These are phyloP conservation scores for Cheilosia vulpina DNA, from an alignment of 2,888 invertebrate species.

Conservation along the genomic window DNA sequence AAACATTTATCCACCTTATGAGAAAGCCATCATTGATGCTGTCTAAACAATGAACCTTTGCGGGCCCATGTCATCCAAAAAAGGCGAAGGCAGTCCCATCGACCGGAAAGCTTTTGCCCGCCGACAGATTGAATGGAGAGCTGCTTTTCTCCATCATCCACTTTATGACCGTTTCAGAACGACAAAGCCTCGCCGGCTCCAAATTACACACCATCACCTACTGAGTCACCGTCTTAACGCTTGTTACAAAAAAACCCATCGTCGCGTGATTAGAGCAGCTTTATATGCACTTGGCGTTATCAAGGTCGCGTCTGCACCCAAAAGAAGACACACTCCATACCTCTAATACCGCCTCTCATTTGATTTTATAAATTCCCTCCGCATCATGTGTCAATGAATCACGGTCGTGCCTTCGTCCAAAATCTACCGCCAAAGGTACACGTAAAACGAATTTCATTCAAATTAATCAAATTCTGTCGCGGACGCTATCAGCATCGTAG, in stretches of 20 bases:
- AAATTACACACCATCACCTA: neutral
- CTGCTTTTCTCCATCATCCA: too few relatives aligned
- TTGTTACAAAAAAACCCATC: conserved; percentile 30
- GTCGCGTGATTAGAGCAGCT: conserved; percentile 40
- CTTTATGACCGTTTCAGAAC: too few relatives aligned
- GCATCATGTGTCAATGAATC: conserved; percentile 70
- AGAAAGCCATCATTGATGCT: too few relatives aligned
- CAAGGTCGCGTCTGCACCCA: conserved; percentile 47
- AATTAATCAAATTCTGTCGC: conserved; percentile 73
- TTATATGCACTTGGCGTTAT: conserved; percentile 52
- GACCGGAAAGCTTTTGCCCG: too few relatives aligned
- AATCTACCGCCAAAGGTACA: conserved; percentile 57
- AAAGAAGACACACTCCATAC: conserved; percentile 4
- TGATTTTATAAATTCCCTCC: conserved; percentile 52
- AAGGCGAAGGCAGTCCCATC: too few relatives aligned
- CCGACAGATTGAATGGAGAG: too few relatives aligned
- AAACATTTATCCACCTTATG: too few relatives aligned
- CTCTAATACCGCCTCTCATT: conserved; percentile 39
- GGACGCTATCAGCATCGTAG: conserved; percentile 54
- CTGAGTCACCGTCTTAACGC: neutral
- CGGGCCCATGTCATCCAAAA: too few relatives aligned
- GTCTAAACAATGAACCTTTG: too few relatives aligned
- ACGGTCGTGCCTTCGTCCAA: conserved; percentile 45
- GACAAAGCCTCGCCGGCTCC: too few relatives aligned
- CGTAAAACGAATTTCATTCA: conserved; percentile 65